Conservation (phyloP, 2,888 invertebrate genomes). For the Pachydiplax longipennis region DNA sequence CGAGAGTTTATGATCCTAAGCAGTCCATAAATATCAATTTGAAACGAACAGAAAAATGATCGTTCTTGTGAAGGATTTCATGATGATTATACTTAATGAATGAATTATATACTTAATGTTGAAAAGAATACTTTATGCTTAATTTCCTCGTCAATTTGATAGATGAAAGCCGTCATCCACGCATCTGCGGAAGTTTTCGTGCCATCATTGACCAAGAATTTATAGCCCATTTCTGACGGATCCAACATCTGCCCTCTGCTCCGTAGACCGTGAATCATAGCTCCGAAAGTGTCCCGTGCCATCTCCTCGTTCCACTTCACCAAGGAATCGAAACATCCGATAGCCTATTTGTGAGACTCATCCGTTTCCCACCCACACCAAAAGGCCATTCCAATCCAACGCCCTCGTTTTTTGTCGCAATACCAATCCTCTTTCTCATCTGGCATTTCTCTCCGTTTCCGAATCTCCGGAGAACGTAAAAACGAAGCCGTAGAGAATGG, state of each 20-base stretch:
- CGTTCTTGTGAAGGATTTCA: too few relatives aligned
- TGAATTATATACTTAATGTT: too few relatives aligned
- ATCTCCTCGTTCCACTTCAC: background rate
- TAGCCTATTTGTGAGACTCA: background rate
- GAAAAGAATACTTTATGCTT: too few relatives aligned
- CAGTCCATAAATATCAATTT: too few relatives aligned
- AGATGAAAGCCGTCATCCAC: too few relatives aligned
- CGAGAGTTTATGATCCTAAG: too few relatives aligned
- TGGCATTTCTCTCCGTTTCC: background rate
- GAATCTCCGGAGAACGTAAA: too few relatives aligned
- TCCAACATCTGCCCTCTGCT: background rate
- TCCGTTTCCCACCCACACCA: background rate
- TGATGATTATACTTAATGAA: too few relatives aligned
- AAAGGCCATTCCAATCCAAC: background rate
- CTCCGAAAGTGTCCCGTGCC: background rate
- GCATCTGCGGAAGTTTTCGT: background rate
- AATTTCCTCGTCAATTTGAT: too few relatives aligned
- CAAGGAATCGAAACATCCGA: background rate
- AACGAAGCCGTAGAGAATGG: background rate
- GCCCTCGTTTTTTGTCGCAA: background rate
- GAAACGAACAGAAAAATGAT: too few relatives aligned
- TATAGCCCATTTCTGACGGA: background rate
- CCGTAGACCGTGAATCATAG: background rate
- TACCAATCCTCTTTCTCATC: background rate
- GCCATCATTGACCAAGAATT: background rate